Evolutionary conservation across 2,888 invertebrate species (phyloP).

Genomic region (Fragum fragum): DNA sequence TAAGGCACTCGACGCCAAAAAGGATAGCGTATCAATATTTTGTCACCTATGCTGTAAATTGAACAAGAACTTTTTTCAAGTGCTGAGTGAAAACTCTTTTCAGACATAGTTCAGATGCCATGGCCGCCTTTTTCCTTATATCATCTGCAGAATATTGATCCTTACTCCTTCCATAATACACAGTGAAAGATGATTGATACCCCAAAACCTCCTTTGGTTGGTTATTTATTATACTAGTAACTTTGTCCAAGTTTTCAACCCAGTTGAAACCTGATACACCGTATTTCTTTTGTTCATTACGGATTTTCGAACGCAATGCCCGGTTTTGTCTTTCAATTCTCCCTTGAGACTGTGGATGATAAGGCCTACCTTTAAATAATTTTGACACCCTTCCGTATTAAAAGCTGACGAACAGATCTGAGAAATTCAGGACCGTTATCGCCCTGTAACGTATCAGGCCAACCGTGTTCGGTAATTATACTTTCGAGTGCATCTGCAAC

Average conservation of each 20-base stretch:
- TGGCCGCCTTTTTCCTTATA: conserved; percentile 14
- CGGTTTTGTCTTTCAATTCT: conserved; percentile 35
- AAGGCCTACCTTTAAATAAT: conserved; percentile 34
- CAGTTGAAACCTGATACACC: conserved; percentile 12
- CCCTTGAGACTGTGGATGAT: conserved; percentile 40
- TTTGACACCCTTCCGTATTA: not conserved
- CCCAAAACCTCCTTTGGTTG: conserved; percentile 37
- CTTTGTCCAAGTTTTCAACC: not conserved
- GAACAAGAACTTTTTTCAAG: conserved; percentile 14
- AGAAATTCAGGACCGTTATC: conserved; percentile 37
- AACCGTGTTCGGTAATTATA: conserved; percentile 9
- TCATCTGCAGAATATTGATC: conserved; percentile 5
- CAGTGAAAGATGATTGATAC: conserved; percentile 19
- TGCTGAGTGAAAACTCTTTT: not conserved
- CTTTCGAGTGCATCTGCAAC: not conserved
- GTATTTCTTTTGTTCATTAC: not conserved
- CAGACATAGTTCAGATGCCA: not conserved
- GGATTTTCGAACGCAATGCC: conserved; percentile 20
- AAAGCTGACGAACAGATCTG: conserved; percentile 2
- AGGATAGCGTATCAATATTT: not conserved
- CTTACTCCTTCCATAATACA: conserved; percentile 25
- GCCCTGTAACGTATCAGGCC: conserved; percentile 14
- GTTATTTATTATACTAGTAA: not conserved
- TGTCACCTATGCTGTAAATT: conserved; percentile 4
- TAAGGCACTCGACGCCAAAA: not conserved